phyloP scores from a whole-genome alignment of 2,888 invertebrate species.

The Caenorhabditis panamensis region DNA sequence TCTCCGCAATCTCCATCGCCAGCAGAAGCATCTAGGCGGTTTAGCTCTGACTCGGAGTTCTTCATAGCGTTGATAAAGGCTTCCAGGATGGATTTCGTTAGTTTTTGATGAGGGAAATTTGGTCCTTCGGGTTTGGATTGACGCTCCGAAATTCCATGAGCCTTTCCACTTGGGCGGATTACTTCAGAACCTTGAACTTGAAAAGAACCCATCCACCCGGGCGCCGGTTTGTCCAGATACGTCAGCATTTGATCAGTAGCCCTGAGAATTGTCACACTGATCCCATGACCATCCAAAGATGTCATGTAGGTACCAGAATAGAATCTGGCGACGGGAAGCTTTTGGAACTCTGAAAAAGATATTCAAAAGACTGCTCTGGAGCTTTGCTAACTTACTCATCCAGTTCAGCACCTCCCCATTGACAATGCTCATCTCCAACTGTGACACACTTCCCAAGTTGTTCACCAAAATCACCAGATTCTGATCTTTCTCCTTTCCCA shows the following conservation, averaged over 20 bases:
- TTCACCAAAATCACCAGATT: slow-evolving; percentile 87
- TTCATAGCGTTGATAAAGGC: slow-evolving; percentile 84
- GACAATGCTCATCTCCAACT: slow-evolving; percentile 88
- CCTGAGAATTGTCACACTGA: slow-evolving; percentile 86
- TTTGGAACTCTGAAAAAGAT: slow-evolving; percentile 59
- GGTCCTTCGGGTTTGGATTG: too few relatives aligned
- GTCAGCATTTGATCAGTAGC: slow-evolving; percentile 74
- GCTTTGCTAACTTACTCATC: slow-evolving; percentile 84
- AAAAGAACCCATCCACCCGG: slow-evolving; percentile 43
- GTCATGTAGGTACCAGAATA: slow-evolving; percentile 84
- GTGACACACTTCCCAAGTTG: slow-evolving; percentile 88
- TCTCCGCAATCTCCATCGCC: slow-evolving; percentile 89
- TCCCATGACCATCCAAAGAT: slow-evolving; percentile 88
- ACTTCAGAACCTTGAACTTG: not conserved
- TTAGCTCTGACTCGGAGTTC: slow-evolving; percentile 84
- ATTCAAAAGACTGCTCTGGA: too few relatives aligned
- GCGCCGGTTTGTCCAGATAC: slow-evolving; percentile 57
- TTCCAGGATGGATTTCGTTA: slow-evolving; percentile 46
- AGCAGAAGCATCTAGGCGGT: slow-evolving; percentile 86
- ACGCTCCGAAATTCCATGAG: not conserved
- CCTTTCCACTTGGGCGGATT: too few relatives aligned
- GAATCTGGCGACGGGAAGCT: slow-evolving; percentile 79
- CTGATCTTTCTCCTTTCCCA: slow-evolving; percentile 64
- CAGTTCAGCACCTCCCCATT: slow-evolving; percentile 86
- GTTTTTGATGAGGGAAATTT: not conserved